A percentile compares a stretch with the other conserved stretches of the same genome.
phyloP scores from a whole-genome alignment of 1,140 invertebrate species.

The Theocolax elegans region DNA sequence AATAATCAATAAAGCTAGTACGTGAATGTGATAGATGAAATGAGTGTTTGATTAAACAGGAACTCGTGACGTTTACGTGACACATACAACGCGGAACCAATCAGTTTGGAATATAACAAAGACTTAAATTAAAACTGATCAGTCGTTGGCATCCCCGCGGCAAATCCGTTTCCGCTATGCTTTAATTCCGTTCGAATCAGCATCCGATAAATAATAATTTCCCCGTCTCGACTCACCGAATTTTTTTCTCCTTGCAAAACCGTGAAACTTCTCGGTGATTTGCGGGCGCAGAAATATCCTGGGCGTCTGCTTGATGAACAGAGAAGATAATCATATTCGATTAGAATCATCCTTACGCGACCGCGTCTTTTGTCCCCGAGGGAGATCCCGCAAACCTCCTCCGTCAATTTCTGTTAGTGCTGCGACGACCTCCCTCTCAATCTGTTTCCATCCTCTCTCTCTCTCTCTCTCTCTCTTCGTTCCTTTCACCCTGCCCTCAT shows the following conservation, averaged over 20 bases:
- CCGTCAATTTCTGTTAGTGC: slow-evolving; percentile 15
- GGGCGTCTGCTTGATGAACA: slow-evolving; percentile 52
- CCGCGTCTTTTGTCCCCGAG: slow-evolving; percentile 56
- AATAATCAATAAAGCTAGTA: no score
- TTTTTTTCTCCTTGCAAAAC: background rate
- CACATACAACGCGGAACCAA: no score
- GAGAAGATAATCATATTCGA: slow-evolving; percentile 61
- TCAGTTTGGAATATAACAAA: no score
- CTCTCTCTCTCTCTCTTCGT: slow-evolving; percentile 41
- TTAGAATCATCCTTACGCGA: slow-evolving; percentile 58
- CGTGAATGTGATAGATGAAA: no score
- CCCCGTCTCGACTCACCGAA: background rate
- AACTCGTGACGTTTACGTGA: no score
- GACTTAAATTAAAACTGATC: no score
- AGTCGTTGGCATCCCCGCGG: background rate
- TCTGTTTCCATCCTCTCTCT: slow-evolving; percentile 4
- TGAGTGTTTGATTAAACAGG: no score
- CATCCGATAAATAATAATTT: slow-evolving; percentile 8
- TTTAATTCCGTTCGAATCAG: background rate
- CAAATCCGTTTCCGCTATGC: background rate
- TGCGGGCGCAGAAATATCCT: slow-evolving; percentile 14
- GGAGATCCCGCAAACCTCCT: slow-evolving; percentile 12
- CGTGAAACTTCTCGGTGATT: background rate
- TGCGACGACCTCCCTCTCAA: background rate
- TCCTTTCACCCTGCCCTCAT: slow-evolving; percentile 26